Base-by-base conservation (phyloP, 2,797 vertebrate species). In the Manis crassicaudata region DNA sequence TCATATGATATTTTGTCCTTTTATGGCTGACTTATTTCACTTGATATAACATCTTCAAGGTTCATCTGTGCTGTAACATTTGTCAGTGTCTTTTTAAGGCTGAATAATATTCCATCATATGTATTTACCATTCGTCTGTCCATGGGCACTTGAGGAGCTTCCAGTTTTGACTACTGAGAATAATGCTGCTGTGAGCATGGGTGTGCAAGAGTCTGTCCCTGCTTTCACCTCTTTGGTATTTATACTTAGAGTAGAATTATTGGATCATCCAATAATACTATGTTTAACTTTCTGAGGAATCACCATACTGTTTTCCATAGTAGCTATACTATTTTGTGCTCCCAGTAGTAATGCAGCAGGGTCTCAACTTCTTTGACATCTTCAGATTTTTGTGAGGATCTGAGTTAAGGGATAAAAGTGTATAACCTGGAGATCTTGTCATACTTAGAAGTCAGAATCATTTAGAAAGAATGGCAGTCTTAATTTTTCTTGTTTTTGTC, bases 301-400 rank as follows among this genome's bases (percentile, higher is more conserved):
- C 32, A 7, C 25, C 9, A 1, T 5, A 20, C 37, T 1, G 0
- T 86, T 46, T n/a, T 35, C 43, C 43, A 43, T 14, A 46, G 73
- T 20, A 21, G 7, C 56, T 68, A 0, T 0, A 11, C 16, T 11
- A 5, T 43, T 85, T 81, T 52, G 4, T 8, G 14, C 46, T 72
- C 9, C 21, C 18, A 20, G 2, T 18, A 35, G 21, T 35, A 32
- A 0, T 14, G 4, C 6, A 23, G 32, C 43, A 43, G 18, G 17
- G 62, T 62, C 46, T 40, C 4, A 58, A 0, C 80, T 93, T 94
- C 32, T 80, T 68, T 92, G 18, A 58, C 0, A 6, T 37, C 27
- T 67, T 88, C 32, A 63, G 32, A 73, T 25, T 62, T 96, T 93
- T 92, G 32, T 87, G 90, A 94, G 52, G 37, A 85, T 23, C 4